These are phyloP conservation scores for Amphiprion clarkii DNA, from an alignment of 2,797 vertebrate genomes.

Conservation along the genomic window DNA sequence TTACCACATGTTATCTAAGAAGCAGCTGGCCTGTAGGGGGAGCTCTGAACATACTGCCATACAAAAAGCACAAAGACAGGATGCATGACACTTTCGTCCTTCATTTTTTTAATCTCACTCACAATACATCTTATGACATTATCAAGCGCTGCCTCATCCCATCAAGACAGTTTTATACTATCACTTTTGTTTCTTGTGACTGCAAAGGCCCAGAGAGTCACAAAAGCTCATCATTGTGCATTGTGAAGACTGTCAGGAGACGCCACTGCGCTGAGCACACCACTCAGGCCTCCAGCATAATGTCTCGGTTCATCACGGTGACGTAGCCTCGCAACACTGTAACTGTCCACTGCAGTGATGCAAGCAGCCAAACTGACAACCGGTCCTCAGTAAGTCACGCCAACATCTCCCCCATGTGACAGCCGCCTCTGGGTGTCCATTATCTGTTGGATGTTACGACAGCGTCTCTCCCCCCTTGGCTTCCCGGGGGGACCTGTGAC, in stretches of 20 bases:
- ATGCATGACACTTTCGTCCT: slow-evolving; percentile 8
- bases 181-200: slow-evolving; percentile 38
- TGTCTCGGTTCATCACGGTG: slow-evolving; percentile 35
- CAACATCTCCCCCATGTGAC: slow-evolving; percentile 41
- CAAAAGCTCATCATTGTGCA: slow-evolving; percentile 68
- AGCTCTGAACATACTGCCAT: slow-evolving; percentile 13
- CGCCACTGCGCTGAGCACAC: slow-evolving; percentile 25
- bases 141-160: slow-evolving; percentile 16
- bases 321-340: slow-evolving; percentile 22
- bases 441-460: slow-evolving; percentile 59
- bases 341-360: slow-evolving; percentile 1
- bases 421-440: slow-evolving; percentile 42
- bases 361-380: slow-evolving; percentile 27
- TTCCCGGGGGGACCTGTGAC: slow-evolving; percentile 44
- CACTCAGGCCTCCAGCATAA: slow-evolving; percentile 41
- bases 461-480: slow-evolving; percentile 26
- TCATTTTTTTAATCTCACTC: slow-evolving; percentile 9
- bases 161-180: slow-evolving; percentile 9
- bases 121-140: slow-evolving; percentile 31
- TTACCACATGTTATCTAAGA: neutral
- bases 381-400: slow-evolving; percentile 23
- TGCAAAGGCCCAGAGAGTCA: slow-evolving; percentile 24
- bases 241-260: slow-evolving; percentile 24
- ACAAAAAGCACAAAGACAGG: neutral
- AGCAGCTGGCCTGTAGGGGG: slow-evolving; percentile 22